Base-by-base conservation (phyloP, 2,888 invertebrate species). In the Vannuccia rotundouncinata region DNA sequence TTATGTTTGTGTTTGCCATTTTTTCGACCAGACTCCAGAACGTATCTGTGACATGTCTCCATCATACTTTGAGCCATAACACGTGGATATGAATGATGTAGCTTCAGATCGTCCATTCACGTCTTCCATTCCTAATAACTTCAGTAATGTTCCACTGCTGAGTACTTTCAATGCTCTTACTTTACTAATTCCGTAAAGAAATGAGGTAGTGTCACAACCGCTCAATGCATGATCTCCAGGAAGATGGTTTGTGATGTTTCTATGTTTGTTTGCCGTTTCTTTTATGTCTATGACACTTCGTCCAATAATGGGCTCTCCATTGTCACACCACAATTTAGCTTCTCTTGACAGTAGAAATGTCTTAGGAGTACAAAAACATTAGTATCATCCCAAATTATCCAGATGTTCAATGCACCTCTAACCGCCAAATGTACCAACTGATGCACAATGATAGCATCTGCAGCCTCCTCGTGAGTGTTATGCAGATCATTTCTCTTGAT, bases 11-110 rank as follows among this genome's bases (percentile, higher is more conserved):
- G 31, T 75, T 29, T 31, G 75, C n/a, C 31, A 75, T 75, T 75
- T 75, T 75, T 75, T 75, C 75, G 22, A 75, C 75, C 75, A 75
- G 75, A 75, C 75, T 75, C 10, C 75, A 75, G 2, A 75, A 29
- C 75, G 75, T 75, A 31, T 66, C 66, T 66, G 66, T 66, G 66
- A 66, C 66, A 66, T 66, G 66, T 66, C 25, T 66, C 66, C 66
- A 66, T 66, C 66, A 66, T 5, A 66, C 66, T 66, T 5, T 45
- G 66, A 66, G 66, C 66, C 66, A 66, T 66, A 66, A 66, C 66
- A 66, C 66, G 25, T 66, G 66, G 66, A 66, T 66, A 66, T 66
- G 66, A 66, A 66, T 66, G 66, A 66, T 66, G 66, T 66, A 22
- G 66, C 66, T 5, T 66, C 66, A 66, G 66, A 66, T 66, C 66